These are phyloP conservation scores for Piscicola geometra DNA, from an alignment of 2,888 invertebrate species.

Conservation along the genomic window DNA sequence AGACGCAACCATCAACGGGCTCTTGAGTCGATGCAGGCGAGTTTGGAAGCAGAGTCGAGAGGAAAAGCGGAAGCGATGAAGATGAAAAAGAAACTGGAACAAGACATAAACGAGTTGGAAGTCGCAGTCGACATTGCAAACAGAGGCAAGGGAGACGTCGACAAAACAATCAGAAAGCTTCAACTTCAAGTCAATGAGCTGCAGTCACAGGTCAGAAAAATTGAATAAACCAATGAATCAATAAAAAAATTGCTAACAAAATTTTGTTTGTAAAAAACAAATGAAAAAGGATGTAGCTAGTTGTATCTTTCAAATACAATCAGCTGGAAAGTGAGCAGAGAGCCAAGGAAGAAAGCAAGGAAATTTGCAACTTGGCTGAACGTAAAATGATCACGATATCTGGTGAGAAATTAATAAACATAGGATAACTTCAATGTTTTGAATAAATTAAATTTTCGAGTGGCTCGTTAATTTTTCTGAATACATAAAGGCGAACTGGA, in stretches of 20 bases:
- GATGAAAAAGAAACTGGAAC: constrained; percentile 99
- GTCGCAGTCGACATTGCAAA: constrained; percentile 98
- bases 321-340: constrained; percentile 64
- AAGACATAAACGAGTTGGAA: constrained; percentile 98
- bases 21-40: constrained; percentile 98
- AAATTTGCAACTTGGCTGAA: constrained; percentile 93
- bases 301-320: too few species aligned
- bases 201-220: constrained; percentile 70
- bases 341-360: constrained; percentile 92
- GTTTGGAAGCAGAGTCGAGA: constrained; percentile 97
- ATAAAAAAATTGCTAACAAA: too few species aligned
- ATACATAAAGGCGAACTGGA: constrained; percentile 76
- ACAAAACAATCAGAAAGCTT: constrained; percentile 98
- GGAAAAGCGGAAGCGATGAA: constrained; percentile 98
- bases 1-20: constrained; percentile 99
- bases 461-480: not conserved
- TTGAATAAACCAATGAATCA: too few species aligned
- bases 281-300: too few species aligned
- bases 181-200: constrained; percentile 65
- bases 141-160: constrained; percentile 95
- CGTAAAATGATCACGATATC: constrained; percentile 93
- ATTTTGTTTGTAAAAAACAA: too few species aligned
- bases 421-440: too few species aligned
- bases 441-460: not conserved
- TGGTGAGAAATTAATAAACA: constrained; percentile 44